Evolutionary conservation across 2,113 vertebrate species (phyloP), one percentile per base, ranked within the genome.

Genomic region (Chaetops frenatus): DNA sequence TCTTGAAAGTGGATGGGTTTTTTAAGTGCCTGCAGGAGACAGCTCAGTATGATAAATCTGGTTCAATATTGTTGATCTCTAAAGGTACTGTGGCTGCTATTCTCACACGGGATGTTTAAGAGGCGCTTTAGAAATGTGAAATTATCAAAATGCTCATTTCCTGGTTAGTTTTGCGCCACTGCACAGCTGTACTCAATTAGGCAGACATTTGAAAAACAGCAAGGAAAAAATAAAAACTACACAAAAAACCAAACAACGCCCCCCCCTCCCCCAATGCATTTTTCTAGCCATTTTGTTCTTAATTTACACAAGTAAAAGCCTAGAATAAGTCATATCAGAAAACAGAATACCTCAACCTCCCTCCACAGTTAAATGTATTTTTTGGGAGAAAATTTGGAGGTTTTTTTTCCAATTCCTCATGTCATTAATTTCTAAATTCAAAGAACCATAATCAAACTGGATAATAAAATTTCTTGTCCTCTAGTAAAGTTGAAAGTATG

Each of bases 161-260:
- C 95, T 96, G 90, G 91, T 95, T 96, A 97, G 92, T 36, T 91
- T 89, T 94, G 79, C 1, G 0, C 95, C 65, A 70, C 88, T 94
- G 95, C 96, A 96, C 97, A 98, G 97, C 97, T 98, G 97, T 96
- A 88, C 60, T 98, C 94, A 96, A 97, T 97, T 97, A 98, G 57
- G 45, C 48, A 95, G 83, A 81, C 77, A 94, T 97, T 95, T 96
- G 91, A 90, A 95, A 97, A 96, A 76, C 90, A 92, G 48, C 77
- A 87, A 72, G 73, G 60, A 27, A 42, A 50, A 64, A 62, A 80
- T 82, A 81, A 73, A 82, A 45, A 9, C 2, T 27, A 36, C 33
- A 11, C 11, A 76, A 61, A 65, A 67, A 69, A 56, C 6, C 8
- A 42, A 91, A 56, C 33, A 74, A 42, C 11, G 38, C 9, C 9